Evolutionary conservation across 1,140 invertebrate species (phyloP), one percentile per base, ranked within the genome.

Genomic region (Calosoma granatense): DNA sequence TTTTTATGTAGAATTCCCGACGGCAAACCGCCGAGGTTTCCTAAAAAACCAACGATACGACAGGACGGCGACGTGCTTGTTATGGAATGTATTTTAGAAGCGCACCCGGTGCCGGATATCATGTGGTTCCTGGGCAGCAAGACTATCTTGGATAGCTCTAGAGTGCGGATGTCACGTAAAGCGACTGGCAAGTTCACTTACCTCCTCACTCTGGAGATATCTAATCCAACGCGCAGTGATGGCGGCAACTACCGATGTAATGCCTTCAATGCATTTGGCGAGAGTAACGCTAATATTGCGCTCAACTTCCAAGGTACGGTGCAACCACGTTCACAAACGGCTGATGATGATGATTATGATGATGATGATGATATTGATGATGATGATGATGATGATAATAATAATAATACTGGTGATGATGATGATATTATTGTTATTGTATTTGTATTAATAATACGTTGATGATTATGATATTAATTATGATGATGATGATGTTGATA

Each of bases 281-380:
- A 99, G 81, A 97, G 93, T 76, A 99, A 98, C 82, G 97, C 97
- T 63, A 99, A 98, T 80, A 98, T 99, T 78, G 92, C 94, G 64
- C 86, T 99, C 64, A 99, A 99, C 76, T 97, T 98, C 81, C 91
- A 95, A 92, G 93, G 92, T 94, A 92, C 80, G 76, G 74, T 55
- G 22, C 53, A 22, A 54, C 21, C 23, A 36, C n/a, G 21, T 23
- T 54, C 23, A 22, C 23, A 54, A 54, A 26, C 9, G 41, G 41
- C 9, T 47, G 41, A 47, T 47, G 15, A 47, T 47, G 4, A 11
- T 47, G 41, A 47, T 47, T 9, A 47, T 47, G 41, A 47, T 47
- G 41, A 47, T 47, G 41, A 47, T 17, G 17, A 47, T 47, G 17
- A 9, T 47, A 47, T 17, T 47, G 6, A 47, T 11, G 15, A 47